Base-by-base conservation (phyloP, 2,797 vertebrate genomes). In the Spinus olivaceus region DNA sequence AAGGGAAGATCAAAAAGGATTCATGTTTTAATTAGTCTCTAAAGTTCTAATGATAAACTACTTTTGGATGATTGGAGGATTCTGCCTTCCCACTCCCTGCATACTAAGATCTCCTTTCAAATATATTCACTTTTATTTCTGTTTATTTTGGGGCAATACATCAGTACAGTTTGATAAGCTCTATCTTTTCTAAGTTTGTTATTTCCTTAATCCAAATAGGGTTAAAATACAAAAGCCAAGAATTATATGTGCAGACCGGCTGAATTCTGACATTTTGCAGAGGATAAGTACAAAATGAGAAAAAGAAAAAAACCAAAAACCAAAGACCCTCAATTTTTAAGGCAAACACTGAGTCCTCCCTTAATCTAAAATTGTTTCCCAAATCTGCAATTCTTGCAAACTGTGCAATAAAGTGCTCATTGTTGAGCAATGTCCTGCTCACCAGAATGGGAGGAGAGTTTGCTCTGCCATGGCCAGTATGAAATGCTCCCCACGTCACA, bases 1-100 rank as follows among this genome's bases (percentile, higher is more conserved):
- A 89, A 86, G 21, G 59, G 24, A 85, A 9, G 44, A 89, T 93
- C 33, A 88, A 73, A 96, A 92, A 77, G 12, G 9, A 59, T 70
- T 76, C 39, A 22, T 69, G 21, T 71, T 81, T 93, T 88, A 79
- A 72, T 83, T 81, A 90, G 21, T 14, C 32, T 51, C 24, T 14
- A 57, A 69, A 70, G 30, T 19, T 84, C 33, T 81, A 79, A 54
- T 10, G 21, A 73, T 60, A 79, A 84, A 54, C 28, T 37, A 27
- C 23, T 54, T 83, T 94, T 6, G 18, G 63, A 54, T 47, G 12
- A 72, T 28, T 57, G 61, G 27, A 61, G 24, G 11, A 63, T 46
- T 89, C 81, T 83, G 15, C 24, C 84, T 14, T 76, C 23, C 23
- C 84, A 9, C 27, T 65, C 23, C 13, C 28, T 49, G 3, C 4